Base-by-base conservation (phyloP, 2,888 invertebrate species). In the Mythimna impura region DNA sequence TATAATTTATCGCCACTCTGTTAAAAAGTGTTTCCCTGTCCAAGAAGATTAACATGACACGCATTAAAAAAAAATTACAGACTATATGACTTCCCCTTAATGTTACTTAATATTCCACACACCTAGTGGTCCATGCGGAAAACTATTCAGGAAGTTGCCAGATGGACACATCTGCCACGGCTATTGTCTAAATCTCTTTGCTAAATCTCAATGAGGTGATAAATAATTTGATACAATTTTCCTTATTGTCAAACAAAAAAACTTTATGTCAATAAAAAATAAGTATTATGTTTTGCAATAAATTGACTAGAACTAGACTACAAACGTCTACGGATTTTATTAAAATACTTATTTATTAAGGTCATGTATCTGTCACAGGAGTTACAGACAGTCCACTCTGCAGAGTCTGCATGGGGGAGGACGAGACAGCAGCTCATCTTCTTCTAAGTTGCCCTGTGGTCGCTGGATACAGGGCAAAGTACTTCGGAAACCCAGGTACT, bases 151-250 rank as follows among this genome's bases (percentile, higher is more conserved):
- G 65, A 71, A 65, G 47, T 30, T 1, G 34, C 17, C 17, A 47
- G 17, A 47, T 7, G 47, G 17, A 20, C 14, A 10, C 30, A 40
- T 55, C 34, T 40, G 58, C n/a, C 62, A 25, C 14, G 22, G 17
- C 61, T 55, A 57, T 70, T 65, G 36, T 65, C 43, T 55, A 75
- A 80, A 69, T 78, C 52, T 68, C 25, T 7, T 17, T 7, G 20
- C n/a, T 9, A 67, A 54, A 66, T 82, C 40, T 69, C 10, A 64
- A 60, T 25, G 20, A 52, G 0, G 8, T 68, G 50, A 52, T 12
- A 63, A 36, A 14, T n/a, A 50, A 12, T 80, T 52, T 71, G 20
- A 55, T 50, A 71, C 7, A 47, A 3, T 25, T 52, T 79, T 75
- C 61, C 62, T 52, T 80, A 73, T 50, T 66, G 6, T 30, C 10